Evolutionary conservation across 2,797 vertebrate genomes (phyloP).

Genomic region (Ispidina picta): DNA sequence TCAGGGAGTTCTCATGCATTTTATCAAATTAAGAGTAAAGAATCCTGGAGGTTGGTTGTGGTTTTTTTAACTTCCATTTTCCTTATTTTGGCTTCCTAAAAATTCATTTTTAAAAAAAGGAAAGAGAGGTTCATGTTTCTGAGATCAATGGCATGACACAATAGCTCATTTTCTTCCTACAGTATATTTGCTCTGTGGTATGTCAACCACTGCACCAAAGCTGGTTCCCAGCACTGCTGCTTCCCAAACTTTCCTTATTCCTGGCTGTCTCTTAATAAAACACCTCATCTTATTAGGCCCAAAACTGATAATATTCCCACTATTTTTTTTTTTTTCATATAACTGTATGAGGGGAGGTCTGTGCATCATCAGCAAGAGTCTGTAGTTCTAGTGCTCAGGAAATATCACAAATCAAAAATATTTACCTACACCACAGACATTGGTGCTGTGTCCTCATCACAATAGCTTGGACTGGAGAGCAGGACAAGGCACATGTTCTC

Average conservation of each 20-base stretch:
- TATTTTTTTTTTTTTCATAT: not conserved
- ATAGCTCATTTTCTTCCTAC: not conserved
- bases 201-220: not conserved
- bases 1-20: not conserved
- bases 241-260: not conserved
- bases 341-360: not conserved
- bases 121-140: not conserved
- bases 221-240: not conserved
- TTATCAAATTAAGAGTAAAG: not conserved
- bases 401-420: not conserved
- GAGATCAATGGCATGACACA: not conserved
- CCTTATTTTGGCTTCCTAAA: not conserved
- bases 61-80: not conserved
- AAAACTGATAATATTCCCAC: not conserved
- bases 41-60: not conserved
- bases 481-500: not conserved
- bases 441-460: not conserved
- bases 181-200: not conserved
- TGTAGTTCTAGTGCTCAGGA: not conserved
- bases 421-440: fast-evolving
- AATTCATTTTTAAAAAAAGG: not conserved
- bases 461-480: not conserved
- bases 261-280: not conserved
- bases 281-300: not conserved
- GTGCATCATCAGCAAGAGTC: not conserved